These are phyloP conservation scores for Heteronetta atricapilla DNA, from an alignment of 2,113 vertebrate species.

Conservation along the genomic window DNA sequence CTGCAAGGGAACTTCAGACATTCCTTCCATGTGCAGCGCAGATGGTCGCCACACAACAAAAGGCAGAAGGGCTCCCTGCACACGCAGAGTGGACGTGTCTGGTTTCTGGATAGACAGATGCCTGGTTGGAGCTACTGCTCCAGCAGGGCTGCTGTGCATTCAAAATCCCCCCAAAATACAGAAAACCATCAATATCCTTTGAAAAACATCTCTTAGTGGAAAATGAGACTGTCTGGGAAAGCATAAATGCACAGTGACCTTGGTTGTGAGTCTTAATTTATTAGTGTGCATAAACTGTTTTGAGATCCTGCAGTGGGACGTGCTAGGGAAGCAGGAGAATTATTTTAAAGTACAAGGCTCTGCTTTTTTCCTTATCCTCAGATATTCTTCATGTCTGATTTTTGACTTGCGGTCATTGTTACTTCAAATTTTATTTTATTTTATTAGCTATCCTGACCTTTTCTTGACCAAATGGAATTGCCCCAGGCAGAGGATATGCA, in stretches of 20 bases:
- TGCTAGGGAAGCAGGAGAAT: neutral
- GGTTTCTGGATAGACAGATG: conserved; percentile 34
- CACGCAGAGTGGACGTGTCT: neutral
- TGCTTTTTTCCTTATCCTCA: conserved; percentile 12
- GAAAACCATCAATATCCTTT: neutral
- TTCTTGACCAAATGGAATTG: conserved; percentile 26
- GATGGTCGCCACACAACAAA: conserved; percentile 42
- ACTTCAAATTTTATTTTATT: neutral
- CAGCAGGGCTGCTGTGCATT: conserved; percentile 13
- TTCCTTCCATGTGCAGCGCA: conserved; percentile 56
- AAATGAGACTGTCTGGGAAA: neutral
- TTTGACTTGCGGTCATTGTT: conserved; percentile 5
- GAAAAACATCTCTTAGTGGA: neutral
- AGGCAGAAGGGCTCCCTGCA: conserved; percentile 42
- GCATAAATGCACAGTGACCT: neutral
- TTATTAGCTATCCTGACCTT: conserved; percentile 21
- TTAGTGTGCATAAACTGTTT: neutral
- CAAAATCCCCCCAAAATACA: conserved; percentile 19
- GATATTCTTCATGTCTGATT: neutral
- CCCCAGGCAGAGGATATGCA: conserved; percentile 6
- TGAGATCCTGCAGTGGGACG: neutral
- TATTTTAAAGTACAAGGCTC: neutral
- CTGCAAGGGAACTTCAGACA: conserved; percentile 20
- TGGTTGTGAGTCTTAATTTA: neutral
- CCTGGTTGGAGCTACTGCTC: conserved; percentile 21